Evolutionary conservation across 2,113 vertebrate species (phyloP).

Genomic region (Eclectus roratus): DNA sequence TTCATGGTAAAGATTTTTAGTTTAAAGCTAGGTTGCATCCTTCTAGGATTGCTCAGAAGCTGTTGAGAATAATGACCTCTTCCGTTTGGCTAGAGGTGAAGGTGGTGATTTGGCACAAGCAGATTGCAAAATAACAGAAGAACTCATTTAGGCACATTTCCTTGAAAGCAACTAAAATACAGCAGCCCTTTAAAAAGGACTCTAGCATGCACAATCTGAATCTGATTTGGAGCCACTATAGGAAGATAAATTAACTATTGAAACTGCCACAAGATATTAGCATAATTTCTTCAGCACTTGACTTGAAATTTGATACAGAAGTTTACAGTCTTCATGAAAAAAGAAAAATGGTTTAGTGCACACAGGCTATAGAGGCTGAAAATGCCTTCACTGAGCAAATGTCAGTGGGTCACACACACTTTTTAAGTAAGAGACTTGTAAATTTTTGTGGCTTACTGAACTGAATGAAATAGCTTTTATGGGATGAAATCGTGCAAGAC

Average conservation of each 20-base stretch:
- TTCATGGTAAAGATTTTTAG: not conserved
- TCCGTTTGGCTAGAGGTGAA: not conserved
- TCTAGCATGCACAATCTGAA: not conserved
- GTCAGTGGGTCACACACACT: accelerated
- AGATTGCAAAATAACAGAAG: not conserved
- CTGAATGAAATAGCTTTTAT: not conserved
- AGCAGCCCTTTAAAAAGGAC: not conserved
- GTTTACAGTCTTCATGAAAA: not conserved
- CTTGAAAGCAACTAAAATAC: not conserved
- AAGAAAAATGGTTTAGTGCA: not conserved
- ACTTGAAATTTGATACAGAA: not conserved
- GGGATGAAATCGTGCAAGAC: not conserved
- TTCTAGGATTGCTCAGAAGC: not conserved
- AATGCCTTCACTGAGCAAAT: not conserved
- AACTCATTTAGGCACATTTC: not conserved
- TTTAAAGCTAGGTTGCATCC: not conserved
- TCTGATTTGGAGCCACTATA: not conserved
- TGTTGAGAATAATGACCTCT: not conserved
- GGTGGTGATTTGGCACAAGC: not conserved
- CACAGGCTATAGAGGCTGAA: not conserved
- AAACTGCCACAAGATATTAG: not conserved
- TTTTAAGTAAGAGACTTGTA: not conserved
- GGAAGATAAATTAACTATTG: not conserved
- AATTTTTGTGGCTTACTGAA: not conserved
- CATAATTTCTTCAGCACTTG: not conserved